Conservation (phyloP, 2,888 invertebrate species). For the Pandemis heparana region DNA sequence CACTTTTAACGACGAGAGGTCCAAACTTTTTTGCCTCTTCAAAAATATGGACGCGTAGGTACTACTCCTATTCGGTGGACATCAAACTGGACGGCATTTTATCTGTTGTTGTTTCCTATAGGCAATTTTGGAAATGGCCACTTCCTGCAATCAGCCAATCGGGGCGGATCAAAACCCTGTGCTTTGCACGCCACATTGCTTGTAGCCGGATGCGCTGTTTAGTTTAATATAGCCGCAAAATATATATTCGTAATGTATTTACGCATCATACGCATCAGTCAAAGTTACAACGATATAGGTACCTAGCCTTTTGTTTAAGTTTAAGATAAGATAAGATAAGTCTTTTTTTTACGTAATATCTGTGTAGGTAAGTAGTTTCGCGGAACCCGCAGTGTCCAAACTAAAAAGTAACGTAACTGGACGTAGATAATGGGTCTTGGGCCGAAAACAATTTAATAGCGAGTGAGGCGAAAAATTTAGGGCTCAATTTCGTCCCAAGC, state of each 20-base stretch:
- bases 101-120: not conserved
- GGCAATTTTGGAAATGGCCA: conserved; percentile 8
- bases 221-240: not conserved
- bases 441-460: conserved; percentile 3
- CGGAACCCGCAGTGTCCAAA: not conserved
- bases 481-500: conserved; percentile 7
- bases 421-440: not conserved
- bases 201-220: conserved; percentile 1
- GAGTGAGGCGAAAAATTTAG: conserved; percentile 4
- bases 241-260: not conserved
- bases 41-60: not conserved
- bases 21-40: not conserved
- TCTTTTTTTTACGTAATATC: too few species aligned
- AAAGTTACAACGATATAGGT: too few species aligned
- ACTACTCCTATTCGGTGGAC: not conserved
- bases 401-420: conserved; percentile 1
- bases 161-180: not conserved
- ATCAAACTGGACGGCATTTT: not conserved
- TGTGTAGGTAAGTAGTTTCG: not conserved
- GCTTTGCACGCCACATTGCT: not conserved
- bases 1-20: too few species aligned
- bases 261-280: not conserved
- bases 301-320: too few species aligned
- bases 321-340: too few species aligned
- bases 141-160: conserved; percentile 7